Evolutionary conservation across 1,140 invertebrate species (phyloP).

Genomic region (Doryteuthis pealeii): DNA sequence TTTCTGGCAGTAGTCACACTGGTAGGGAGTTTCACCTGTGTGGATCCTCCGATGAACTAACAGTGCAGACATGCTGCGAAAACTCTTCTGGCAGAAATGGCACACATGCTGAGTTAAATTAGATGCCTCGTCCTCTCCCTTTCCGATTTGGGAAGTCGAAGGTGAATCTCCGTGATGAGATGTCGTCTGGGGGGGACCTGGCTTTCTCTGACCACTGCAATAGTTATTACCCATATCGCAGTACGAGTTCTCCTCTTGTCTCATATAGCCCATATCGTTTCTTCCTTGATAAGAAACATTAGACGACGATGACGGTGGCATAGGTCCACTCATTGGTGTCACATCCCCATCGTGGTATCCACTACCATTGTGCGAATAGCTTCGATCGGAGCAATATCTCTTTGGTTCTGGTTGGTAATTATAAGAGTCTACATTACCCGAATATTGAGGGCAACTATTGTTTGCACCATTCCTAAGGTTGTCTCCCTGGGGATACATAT

Average conservation of each 20-base stretch:
- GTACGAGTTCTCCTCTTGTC: background rate
- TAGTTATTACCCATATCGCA: background rate
- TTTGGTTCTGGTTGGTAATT: background rate
- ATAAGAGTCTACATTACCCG: no score
- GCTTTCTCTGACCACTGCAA: background rate
- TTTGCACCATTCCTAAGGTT: background rate
- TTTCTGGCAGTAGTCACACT: conserved; percentile 35
- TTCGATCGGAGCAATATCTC: background rate
- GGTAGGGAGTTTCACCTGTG: conserved; percentile 38
- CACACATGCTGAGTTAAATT: conserved; percentile 15
- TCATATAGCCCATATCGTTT: background rate
- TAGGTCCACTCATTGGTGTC: background rate
- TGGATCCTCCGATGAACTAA: conserved; percentile 37
- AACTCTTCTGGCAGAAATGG: conserved; percentile 31
- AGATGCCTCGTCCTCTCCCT: background rate
- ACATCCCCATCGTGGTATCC: background rate
- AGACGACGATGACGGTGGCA: background rate
- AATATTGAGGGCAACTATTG: no score
- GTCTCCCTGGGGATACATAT: background rate
- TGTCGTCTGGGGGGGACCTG: background rate
- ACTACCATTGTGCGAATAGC: background rate
- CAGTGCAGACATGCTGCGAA: conserved; percentile 21
- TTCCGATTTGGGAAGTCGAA: background rate
- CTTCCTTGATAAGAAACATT: background rate
- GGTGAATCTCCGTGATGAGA: background rate